Conservation (phyloP, 1,140 invertebrate genomes). For the Cotesia glomerata region DNA sequence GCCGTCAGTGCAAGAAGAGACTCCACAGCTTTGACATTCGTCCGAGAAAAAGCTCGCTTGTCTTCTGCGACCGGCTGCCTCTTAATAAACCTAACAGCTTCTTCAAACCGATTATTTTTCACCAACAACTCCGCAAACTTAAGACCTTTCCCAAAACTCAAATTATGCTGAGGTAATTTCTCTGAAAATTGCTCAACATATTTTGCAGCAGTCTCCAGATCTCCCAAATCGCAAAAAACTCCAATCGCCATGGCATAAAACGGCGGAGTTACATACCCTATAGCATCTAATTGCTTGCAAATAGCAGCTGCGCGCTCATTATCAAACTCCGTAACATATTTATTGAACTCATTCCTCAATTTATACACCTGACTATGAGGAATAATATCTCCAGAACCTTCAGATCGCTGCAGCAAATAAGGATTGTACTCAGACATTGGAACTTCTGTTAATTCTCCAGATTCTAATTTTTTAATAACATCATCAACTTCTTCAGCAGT, state of each 20-base stretch:
- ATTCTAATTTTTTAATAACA: conserved; percentile 68
- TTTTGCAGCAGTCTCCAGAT: conserved; percentile 65
- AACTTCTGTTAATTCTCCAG: conserved; percentile 66
- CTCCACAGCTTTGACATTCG: background rate
- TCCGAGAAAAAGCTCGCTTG: background rate
- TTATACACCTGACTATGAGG: too few relatives aligned
- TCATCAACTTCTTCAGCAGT: conserved; percentile 61
- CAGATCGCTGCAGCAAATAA: too few relatives aligned
- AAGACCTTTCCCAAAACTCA: conserved; percentile 68
- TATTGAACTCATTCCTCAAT: too few relatives aligned
- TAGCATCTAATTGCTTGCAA: conserved; percentile 52
- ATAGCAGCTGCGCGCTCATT: conserved; percentile 40
- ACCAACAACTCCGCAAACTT: conserved; percentile 68
- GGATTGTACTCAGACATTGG: conserved; percentile 35
- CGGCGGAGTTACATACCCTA: conserved; percentile 62
- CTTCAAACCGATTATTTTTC: conserved; percentile 67
- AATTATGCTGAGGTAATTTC: conserved; percentile 63
- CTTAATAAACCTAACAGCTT: conserved; percentile 21
- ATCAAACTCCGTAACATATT: background rate
- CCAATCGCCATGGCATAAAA: conserved; percentile 45
- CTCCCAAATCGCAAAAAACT: conserved; percentile 46
- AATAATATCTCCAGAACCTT: too few relatives aligned
- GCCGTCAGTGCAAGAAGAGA: conserved; percentile 20
- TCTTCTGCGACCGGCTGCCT: conserved; percentile 1
- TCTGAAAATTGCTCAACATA: conserved; percentile 61